phyloP scores from a whole-genome alignment of 1,140 invertebrate genomes.

The Matsumurasca onukii region DNA sequence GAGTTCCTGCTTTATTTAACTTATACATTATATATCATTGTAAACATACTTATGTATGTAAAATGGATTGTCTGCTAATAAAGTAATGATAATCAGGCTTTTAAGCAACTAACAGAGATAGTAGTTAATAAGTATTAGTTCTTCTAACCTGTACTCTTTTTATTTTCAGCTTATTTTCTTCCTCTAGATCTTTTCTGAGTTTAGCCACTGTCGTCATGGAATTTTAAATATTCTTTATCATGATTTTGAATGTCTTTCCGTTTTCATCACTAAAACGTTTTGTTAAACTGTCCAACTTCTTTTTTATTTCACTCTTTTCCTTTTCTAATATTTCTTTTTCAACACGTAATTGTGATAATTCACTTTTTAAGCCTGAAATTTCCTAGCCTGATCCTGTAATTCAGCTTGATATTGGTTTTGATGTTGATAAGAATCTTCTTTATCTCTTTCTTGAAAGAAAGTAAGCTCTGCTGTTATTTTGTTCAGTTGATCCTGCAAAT shows the following conservation, averaged over 20 bases:
- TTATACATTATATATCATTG: too few relatives aligned
- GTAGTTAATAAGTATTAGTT: too few relatives aligned
- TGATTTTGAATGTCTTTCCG: neutral
- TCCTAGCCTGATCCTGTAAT: too few relatives aligned
- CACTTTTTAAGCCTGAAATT: constrained; percentile 1
- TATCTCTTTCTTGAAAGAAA: constrained; percentile 9
- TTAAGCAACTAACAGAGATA: too few relatives aligned
- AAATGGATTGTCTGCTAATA: too few relatives aligned
- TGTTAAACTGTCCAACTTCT: constrained; percentile 21
- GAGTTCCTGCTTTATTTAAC: too few relatives aligned
- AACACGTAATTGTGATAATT: constrained; percentile 5
- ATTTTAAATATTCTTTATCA: constrained; percentile 30
- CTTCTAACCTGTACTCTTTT: constrained; percentile 28
- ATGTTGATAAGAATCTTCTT: constrained; percentile 23
- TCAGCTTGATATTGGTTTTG: too few relatives aligned
- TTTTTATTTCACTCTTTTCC: constrained; percentile 23
- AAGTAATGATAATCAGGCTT: too few relatives aligned
- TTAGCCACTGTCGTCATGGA: constrained; percentile 25
- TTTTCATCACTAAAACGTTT: constrained; percentile 21
- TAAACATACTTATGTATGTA: too few relatives aligned
- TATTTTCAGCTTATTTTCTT: constrained; percentile 14
- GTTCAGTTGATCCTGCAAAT: too few relatives aligned
- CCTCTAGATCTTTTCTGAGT: constrained; percentile 28
- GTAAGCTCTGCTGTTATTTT: too few relatives aligned
- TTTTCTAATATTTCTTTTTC: constrained; percentile 21